Conservation (phyloP, 2,888 invertebrate species). For the Lottia scabra region DNA sequence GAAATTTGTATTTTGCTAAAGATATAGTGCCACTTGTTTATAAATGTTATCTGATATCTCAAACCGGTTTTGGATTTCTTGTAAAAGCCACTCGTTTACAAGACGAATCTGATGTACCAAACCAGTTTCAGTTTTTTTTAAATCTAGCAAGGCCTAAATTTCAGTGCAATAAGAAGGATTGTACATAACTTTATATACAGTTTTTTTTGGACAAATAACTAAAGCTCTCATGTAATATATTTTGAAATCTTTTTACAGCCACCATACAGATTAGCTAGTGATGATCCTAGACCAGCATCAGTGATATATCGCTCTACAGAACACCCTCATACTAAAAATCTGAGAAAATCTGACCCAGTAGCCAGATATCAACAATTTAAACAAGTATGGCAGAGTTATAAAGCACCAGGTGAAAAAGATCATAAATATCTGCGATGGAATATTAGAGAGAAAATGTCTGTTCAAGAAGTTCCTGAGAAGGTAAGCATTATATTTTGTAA, state of each 20-base stretch:
- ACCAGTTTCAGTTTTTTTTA: too few relatives aligned
- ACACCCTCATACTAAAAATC: constrained; percentile 59
- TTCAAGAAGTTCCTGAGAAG: constrained; percentile 64
- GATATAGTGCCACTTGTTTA: too few relatives aligned
- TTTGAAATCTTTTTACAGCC: constrained; percentile 36
- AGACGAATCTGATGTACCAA: too few relatives aligned
- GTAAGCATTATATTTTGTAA: constrained; percentile 31
- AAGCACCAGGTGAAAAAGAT: constrained; percentile 66
- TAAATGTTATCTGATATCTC: too few relatives aligned
- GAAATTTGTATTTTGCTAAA: too few relatives aligned
- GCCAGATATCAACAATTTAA: constrained; percentile 61
- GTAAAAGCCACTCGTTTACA: too few relatives aligned
- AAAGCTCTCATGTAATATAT: too few relatives aligned
- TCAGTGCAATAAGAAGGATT: too few relatives aligned
- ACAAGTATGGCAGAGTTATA: constrained; percentile 57
- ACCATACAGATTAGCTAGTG: constrained; percentile 55
- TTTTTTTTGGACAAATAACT: neutral
- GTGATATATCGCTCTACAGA: constrained; percentile 59
- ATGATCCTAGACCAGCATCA: constrained; percentile 62
- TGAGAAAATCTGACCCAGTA: constrained; percentile 63
- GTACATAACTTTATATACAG: too few relatives aligned
- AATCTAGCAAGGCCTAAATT: too few relatives aligned
- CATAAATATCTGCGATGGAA: constrained; percentile 66
- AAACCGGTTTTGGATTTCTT: too few relatives aligned
- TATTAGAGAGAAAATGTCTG: constrained; percentile 65